Evolutionary conservation across 2,888 invertebrate genomes (phyloP), one percentile per base, ranked within the genome.

Genomic region (Mayetiola destructor): DNA sequence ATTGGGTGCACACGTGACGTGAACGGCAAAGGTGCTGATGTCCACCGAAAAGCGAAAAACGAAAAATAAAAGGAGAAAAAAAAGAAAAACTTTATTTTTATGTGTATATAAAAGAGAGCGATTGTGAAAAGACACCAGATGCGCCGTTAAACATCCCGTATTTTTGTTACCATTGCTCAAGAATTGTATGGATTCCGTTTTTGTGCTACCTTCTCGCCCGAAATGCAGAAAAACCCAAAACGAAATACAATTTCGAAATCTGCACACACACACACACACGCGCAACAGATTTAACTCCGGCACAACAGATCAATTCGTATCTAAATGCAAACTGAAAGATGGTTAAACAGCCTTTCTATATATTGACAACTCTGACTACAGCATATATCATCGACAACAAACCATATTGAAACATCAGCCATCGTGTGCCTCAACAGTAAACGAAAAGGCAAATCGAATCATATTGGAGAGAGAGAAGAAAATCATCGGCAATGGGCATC

Each of bases 121-220:
- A 39, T 32, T n/a, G n/a, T n/a, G n/a, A n/a, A 39, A 56, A 53
- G 53, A 56, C 56, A 42, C 56, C 56, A 56, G 56, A 56, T 56
- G 56, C 39, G 56, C 48, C 27, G 48, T 27, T 48, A 27, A 48
- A 48, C 48, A 48, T 48, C 48, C 48, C 27, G 48, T 42, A 27
- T n/a, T n/a, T n/a, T n/a, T n/a, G n/a, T n/a, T n/a, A n/a, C n/a
- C n/a, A n/a, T n/a, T n/a, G n/a, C n/a, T n/a, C n/a, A n/a, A n/a
- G n/a, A n/a, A n/a, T n/a, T n/a, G n/a, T n/a, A n/a, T n/a, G n/a
- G n/a, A n/a, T n/a, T n/a, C n/a, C n/a, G n/a, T n/a, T n/a, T n/a
- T n/a, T n/a, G n/a, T n/a, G n/a, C n/a, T n/a, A n/a, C n/a, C n/a
- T n/a, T n/a, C n/a, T n/a, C n/a, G n/a, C n/a, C n/a, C n/a, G n/a